Percentiles rank a stretch among this genome's conserved stretches.
Conservation (phyloP, 2,888 invertebrate species). For the Ceramica pisi region DNA sequence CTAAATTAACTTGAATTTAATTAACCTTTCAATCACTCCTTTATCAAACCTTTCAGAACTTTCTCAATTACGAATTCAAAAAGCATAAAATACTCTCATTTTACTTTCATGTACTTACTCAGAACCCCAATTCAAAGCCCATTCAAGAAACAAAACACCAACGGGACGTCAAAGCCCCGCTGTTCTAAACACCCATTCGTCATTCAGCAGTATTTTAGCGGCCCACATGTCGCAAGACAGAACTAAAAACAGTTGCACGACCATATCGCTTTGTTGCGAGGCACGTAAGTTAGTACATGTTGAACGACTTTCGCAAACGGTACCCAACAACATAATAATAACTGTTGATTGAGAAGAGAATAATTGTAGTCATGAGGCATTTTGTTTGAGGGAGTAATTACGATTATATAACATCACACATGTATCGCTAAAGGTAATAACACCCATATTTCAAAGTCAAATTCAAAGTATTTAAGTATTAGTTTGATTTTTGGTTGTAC, state of each 20-base stretch:
- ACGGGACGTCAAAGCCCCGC: constrained; percentile 30
- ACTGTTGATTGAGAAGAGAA: constrained; percentile 40
- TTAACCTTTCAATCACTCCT: constrained; percentile 12
- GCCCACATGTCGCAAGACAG: constrained; percentile 63
- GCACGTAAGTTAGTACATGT: constrained; percentile 63
- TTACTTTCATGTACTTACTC: constrained; percentile 32
- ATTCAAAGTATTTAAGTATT: too few relatives aligned
- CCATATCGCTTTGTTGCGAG: constrained; percentile 67
- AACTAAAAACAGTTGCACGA: constrained; percentile 68
- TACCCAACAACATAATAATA: constrained; percentile 60
- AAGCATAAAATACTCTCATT: constrained; percentile 5
- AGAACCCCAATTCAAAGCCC: background rate
- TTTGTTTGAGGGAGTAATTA: too few relatives aligned
- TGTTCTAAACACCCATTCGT: constrained; percentile 23
- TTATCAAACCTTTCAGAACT: constrained; percentile 17
- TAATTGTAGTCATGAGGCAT: constrained; percentile 44
- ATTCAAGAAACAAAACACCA: constrained; percentile 41
- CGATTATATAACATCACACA: too few relatives aligned
- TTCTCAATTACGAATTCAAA: constrained; percentile 9
- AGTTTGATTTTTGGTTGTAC: too few relatives aligned
- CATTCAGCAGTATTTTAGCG: constrained; percentile 67
- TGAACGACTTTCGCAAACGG: constrained; percentile 74
- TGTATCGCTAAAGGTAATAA: too few relatives aligned
- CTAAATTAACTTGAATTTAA: background rate
- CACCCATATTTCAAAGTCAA: too few relatives aligned